A percentile compares a stretch with the other conserved stretches of the same genome.
These are phyloP conservation scores for Corvus cornix DNA, from an alignment of 2,113 vertebrate species.

Conservation along the genomic window DNA sequence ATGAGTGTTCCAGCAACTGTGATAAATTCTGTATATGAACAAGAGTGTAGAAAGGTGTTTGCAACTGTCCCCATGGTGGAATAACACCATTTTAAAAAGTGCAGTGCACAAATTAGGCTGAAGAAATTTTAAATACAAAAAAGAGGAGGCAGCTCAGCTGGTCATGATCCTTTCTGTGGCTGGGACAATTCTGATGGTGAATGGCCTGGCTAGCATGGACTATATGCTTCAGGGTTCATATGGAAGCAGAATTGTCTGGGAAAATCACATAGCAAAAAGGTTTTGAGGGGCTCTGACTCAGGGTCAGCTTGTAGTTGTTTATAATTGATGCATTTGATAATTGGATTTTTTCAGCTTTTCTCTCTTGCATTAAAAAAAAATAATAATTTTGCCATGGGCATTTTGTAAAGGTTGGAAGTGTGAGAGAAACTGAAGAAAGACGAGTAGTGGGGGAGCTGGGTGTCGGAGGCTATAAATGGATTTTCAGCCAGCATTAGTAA, in stretches of 20 bases:
- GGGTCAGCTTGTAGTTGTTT: conserved; percentile 4
- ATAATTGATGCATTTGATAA: neutral
- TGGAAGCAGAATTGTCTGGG: neutral
- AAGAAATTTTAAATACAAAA: neutral
- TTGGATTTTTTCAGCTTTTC: neutral
- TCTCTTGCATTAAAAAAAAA: neutral
- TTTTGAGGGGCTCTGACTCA: neutral
- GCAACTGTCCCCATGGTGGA: neutral
- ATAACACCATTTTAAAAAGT: neutral
- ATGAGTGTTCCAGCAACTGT: neutral
- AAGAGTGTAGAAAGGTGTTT: neutral
- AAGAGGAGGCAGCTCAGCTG: neutral
- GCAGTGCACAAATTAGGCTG: neutral
- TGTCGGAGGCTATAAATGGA: conserved; percentile 28
- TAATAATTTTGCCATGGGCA: neutral
- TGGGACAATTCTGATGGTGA: neutral
- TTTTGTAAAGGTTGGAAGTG: conserved; percentile 18
- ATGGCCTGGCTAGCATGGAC: neutral
- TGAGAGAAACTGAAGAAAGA: conserved; percentile 51
- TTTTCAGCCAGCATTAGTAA: conserved; percentile 63
- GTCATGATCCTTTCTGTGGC: neutral
- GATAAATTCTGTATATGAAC: neutral
- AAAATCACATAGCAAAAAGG: neutral
- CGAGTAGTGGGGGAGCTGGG: neutral
- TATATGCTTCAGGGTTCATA: neutral